These are phyloP conservation scores for Natrix natrix DNA, from an alignment of 2,797 vertebrate species.

Conservation along the genomic window DNA sequence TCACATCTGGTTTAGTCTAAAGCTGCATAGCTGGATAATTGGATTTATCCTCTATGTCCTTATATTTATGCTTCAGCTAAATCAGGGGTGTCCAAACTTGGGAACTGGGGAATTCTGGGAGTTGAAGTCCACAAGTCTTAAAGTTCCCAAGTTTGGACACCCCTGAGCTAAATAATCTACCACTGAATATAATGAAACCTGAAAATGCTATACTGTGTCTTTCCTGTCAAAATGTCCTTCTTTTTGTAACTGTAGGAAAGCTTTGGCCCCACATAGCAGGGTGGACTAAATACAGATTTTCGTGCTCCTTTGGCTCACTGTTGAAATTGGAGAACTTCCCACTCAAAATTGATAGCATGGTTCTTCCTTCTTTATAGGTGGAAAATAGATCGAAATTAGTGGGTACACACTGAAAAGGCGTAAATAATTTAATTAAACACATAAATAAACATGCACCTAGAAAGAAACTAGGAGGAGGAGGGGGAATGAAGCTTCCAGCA, in stretches of 20 bases:
- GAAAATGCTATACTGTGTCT: neutral
- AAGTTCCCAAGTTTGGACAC: too few relatives aligned
- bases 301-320: neutral
- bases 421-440: neutral
- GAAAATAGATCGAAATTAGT: neutral
- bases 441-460: neutral
- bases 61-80: slow-evolving; percentile 1
- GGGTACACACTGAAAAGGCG: neutral
- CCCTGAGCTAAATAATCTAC: neutral
- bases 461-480: neutral
- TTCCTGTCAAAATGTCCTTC: neutral
- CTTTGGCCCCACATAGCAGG: neutral
- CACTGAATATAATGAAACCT: neutral
- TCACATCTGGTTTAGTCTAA: slow-evolving; percentile 17
- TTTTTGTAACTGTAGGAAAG: neutral
- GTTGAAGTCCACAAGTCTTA: too few relatives aligned
- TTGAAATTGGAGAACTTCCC: neutral
- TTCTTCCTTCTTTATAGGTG: neutral
- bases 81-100: too few relatives aligned
- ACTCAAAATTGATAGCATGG: neutral
- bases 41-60: slow-evolving; percentile 9
- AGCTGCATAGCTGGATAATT: slow-evolving; percentile 22
- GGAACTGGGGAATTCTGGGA: too few relatives aligned
- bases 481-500: neutral
- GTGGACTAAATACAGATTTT: neutral